Evolutionary conservation across 2,797 vertebrate genomes (phyloP).

Genomic region (Anisognathus igniventris): DNA sequence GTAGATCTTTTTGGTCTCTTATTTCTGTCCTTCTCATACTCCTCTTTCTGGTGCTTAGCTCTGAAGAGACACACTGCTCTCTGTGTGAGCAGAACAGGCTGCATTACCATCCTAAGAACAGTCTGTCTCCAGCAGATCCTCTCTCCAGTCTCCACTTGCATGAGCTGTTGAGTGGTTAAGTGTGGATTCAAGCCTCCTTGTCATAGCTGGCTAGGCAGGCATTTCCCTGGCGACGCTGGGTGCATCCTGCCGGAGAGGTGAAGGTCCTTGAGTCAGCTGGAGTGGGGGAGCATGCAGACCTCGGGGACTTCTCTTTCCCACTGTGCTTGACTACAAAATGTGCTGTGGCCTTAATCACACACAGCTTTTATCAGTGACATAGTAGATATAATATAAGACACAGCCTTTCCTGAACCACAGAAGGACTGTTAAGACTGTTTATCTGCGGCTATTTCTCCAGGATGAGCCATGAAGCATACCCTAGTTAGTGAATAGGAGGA

Average conservation of each 20-base stretch:
- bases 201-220: neutral
- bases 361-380: neutral
- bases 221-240: neutral
- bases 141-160: neutral
- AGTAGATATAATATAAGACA: neutral
- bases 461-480: neutral
- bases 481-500: neutral
- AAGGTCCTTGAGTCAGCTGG: neutral
- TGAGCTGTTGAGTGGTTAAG: conserved; percentile 13
- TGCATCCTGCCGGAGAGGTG: neutral
- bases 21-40: neutral
- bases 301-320: neutral
- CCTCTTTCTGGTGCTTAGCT: neutral
- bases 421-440: neutral
- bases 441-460: neutral
- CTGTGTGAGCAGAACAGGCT: neutral
- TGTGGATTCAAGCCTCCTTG: conserved; percentile 23
- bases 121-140: neutral
- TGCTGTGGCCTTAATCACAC: neutral
- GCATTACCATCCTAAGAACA: neutral
- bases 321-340: neutral
- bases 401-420: neutral
- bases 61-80: neutral
- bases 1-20: neutral
- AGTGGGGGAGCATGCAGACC: neutral